Evolutionary conservation across 2,888 invertebrate species (phyloP), one percentile per base, ranked within the genome.

Genomic region (Caenorhabditis uteleia): DNA sequence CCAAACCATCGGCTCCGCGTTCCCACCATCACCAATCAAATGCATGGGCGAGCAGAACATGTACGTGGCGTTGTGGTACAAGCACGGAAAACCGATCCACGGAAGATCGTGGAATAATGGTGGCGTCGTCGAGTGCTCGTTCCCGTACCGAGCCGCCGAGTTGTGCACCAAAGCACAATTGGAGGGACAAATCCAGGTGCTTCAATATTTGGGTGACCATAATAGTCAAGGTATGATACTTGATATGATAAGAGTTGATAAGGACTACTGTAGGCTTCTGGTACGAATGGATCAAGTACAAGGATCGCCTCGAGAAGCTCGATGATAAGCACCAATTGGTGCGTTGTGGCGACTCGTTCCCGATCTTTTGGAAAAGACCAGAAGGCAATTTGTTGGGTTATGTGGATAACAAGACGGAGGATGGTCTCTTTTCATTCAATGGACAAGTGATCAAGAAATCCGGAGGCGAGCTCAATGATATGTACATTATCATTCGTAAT

Each of bases 281-380:
- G 77, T 77, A 77, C 69, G 62, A 75, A 43, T 77, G 78, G 78
- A 74, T 78, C 67, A 68, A 75, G 61, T 78, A 78, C 59, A 57
- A 45, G 33, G 71, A 78, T 38, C 68, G 78, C 33, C 49, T 67
- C 29, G 74, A 68, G n/a, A 72, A 69, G 18, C n/a, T 46, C 12
- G 71, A 60, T 14, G 59, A 60, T 38, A 38, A 54, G 50, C 75
- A 70, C 29, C 60, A 74, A 57, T 48, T 77, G 18, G 59, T 78
- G 10, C 42, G 59, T 18, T 78, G 78, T 49, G 78, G 78, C 10
- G 76, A 77, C 55, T 75, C 75, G 16, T 60, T 76, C 58, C 78
- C 77, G 25, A 69, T 78, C 36, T 54, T 78, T 26, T 78, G 78
- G 78, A 38, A 59, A 50, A 40, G 68, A 14, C 36, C 21, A 7